These are phyloP conservation scores for Orycteropus afer DNA, from an alignment of 2,113 vertebrate genomes.

Conservation along the genomic window DNA sequence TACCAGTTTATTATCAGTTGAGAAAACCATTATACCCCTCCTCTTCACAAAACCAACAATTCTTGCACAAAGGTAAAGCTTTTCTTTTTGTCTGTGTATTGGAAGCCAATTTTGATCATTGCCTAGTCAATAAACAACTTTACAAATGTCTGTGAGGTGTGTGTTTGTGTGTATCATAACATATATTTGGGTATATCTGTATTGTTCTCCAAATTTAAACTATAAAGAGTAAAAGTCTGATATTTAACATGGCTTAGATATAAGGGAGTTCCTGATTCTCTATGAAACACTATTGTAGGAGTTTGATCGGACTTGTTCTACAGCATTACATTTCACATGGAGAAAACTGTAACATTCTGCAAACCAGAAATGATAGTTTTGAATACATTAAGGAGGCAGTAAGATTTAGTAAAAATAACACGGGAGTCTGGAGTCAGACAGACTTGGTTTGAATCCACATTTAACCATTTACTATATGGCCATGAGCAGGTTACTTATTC, in stretches of 20 bases:
- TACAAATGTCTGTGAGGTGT: not conserved
- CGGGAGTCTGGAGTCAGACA: not conserved
- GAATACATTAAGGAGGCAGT: not conserved
- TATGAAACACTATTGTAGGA: not conserved
- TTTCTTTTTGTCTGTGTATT: not conserved
- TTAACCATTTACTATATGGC: not conserved
- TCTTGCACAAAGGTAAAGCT: no score
- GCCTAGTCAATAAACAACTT: not conserved
- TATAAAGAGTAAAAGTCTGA: conserved; percentile 11
- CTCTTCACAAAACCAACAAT: no score
- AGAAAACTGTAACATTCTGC: not conserved
- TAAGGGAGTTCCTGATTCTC: not conserved
- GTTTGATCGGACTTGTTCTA: not conserved
- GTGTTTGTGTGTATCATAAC: not conserved
- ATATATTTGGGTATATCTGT: not conserved
- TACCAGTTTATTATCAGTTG: no score
- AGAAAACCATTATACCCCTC: no score
- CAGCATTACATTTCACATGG: not conserved
- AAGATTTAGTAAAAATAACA: conserved; percentile 24
- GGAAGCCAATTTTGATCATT: not conserved
- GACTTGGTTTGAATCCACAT: not conserved
- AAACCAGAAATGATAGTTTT: not conserved
- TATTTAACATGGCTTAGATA: not conserved
- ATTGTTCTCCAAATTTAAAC: conserved; percentile 34
- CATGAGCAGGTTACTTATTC: conserved; percentile 45